Conservation (phyloP, 2,797 vertebrate species). For the Bovichtus diacanthus region DNA sequence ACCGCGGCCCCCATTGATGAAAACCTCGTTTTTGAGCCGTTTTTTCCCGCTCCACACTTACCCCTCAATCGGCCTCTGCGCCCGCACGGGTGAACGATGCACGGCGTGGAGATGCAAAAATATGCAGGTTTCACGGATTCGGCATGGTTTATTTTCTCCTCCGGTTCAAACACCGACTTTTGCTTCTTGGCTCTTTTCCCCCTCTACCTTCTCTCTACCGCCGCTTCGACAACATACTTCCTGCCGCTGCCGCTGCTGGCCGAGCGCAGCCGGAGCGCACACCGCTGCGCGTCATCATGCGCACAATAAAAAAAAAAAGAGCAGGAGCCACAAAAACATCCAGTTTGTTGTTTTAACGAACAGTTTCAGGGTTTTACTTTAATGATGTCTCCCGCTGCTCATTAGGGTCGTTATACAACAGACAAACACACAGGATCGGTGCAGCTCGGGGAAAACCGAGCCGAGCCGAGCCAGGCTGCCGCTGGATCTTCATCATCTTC, state of each 20-base stretch:
- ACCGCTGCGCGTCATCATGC: background rate
- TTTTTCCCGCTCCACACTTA: constrained; percentile 65
- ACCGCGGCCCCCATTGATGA: constrained; percentile 74
- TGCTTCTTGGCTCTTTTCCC: constrained; percentile 68
- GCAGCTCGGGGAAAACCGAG: background rate
- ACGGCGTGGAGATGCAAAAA: constrained; percentile 17
- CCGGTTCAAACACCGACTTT: constrained; percentile 66
- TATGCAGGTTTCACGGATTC: constrained; percentile 61
- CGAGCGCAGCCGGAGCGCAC: background rate
- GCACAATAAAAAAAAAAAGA: no score
- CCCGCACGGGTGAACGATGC: constrained; percentile 40
- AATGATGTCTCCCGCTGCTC: no score
- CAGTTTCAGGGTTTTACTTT: background rate
- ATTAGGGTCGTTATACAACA: background rate
- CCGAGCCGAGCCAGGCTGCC: background rate
- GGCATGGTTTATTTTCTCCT: constrained; percentile 61
- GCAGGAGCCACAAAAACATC: background rate
- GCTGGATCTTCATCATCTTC: background rate
- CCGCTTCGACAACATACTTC: constrained; percentile 80
- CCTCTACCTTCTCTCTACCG: constrained; percentile 13
- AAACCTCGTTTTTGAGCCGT: constrained; percentile 57
- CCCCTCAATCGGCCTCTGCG: constrained; percentile 72
- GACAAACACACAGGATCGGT: background rate
- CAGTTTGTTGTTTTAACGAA: background rate
- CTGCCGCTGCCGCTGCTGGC: constrained; percentile 70